Conservation (phyloP, 2,113 vertebrate genomes). For the Platysteira castanea region DNA sequence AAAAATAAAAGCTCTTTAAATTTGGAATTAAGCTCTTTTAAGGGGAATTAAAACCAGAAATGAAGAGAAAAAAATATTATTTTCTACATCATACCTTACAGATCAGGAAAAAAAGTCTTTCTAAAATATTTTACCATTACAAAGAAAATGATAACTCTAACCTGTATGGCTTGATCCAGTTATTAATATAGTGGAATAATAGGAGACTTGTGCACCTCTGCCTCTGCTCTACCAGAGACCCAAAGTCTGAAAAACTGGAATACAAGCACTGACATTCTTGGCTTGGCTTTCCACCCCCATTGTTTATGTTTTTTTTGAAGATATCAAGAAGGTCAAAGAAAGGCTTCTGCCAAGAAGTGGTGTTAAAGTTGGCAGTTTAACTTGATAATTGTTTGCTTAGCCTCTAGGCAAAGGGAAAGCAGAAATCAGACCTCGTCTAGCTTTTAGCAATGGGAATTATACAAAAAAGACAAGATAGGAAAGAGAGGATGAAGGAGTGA, state of each 20-base stretch:
- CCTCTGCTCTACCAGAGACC: not conserved
- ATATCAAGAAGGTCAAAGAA: not conserved
- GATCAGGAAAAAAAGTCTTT: not conserved
- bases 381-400: not conserved
- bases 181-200: not conserved
- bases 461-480: not conserved
- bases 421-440: not conserved
- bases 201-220: not conserved
- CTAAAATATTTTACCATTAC: not conserved
- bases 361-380: not conserved
- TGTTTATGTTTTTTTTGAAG: not conserved
- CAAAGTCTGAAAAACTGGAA: not conserved
- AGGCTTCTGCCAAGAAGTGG: conserved; percentile 20
- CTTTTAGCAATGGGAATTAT: not conserved
- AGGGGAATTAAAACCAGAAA: not conserved
- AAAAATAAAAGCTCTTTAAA: not conserved
- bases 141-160: not conserved
- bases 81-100: not conserved
- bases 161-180: not conserved
- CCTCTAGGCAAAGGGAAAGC: not conserved
- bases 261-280: not conserved
- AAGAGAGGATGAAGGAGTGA: not conserved
- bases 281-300: not conserved
- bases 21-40: not conserved
- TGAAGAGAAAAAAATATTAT: not conserved